Conservation (phyloP, 2,113 vertebrate species). For the Heterocephalus glaber region DNA sequence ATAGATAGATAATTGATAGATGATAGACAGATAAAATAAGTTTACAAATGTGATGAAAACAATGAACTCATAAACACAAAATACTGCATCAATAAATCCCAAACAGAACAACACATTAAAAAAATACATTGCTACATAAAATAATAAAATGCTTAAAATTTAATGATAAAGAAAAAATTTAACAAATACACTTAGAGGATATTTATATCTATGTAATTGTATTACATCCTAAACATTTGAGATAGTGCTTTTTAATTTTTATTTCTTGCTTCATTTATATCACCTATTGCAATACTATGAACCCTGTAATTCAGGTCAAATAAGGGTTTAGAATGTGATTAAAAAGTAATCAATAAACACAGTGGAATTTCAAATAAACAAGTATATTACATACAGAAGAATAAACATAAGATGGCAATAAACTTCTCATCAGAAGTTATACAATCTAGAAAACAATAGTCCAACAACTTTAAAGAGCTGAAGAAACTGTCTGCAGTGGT, state of each 20-base stretch:
- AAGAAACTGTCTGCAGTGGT: constrained; percentile 6
- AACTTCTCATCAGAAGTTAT: constrained; percentile 1
- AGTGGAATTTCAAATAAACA: no score
- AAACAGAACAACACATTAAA: neutral
- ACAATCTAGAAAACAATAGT: neutral
- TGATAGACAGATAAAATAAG: no score
- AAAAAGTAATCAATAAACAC: no score
- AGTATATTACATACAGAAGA: neutral
- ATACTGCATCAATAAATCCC: neutral
- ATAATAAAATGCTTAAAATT: neutral
- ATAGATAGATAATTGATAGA: no score
- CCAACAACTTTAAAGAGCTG: neutral
- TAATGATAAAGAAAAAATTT: neutral
- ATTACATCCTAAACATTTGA: no score
- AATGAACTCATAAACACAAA: neutral
- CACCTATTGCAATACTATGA: no score
- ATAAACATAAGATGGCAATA: neutral
- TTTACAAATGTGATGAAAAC: neutral
- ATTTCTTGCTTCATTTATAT: no score
- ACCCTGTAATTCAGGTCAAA: no score
- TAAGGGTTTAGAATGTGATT: no score
- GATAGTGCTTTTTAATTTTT: no score
- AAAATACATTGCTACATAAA: neutral
- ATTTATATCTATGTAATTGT: no score
- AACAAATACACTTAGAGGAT: neutral